Base-by-base conservation (phyloP, 2,113 vertebrate species). In the Chrysochloris asiatica region DNA sequence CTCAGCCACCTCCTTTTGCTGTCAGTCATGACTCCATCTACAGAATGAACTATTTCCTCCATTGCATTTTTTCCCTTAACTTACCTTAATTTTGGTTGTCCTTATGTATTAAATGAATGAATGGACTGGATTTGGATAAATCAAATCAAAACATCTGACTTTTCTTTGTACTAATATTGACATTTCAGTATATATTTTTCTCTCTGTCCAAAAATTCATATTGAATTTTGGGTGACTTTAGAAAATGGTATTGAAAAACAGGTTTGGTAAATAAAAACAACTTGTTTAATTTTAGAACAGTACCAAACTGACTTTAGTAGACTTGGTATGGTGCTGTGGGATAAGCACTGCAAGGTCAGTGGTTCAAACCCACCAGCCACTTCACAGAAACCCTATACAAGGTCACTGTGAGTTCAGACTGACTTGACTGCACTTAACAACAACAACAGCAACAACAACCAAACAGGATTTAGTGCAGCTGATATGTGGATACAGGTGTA, bases 231-330 rank as follows among this genome's bases (percentile, higher is more conserved):
- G 56, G 78, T 91, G 38, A 21, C 36, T 88, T 88, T 41, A 65
- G 41, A 85, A 92, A 92, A 79, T 65, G 6, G 2, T 75, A 89
- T 73, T 48, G 84, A 50, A 81, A 75, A 72, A 52, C 38, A 81
- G n/a, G 78, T 61, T 56, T 83, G 33, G 41, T 61, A 59, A 78
- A 43, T 36, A 72, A 79, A n/a, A 91, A 85, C 43, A 59, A 69
- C 36, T 47, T 56, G 16, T 75, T 88, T 86, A 38, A 36, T 91
- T 80, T 69, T 71, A 83, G 17, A 77, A 14, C 13, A 69, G 21
- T 86, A 89, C 6, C 61, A 61, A 69, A 75, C 6, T 63, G 9
- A 56, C n/a, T n/a, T n/a, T n/a, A n/a, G n/a, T n/a, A n/a, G n/a
- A n/a, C n/a, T n/a, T n/a, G n/a, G n/a, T n/a, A n/a, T n/a, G n/a